Conservation (phyloP, 2,888 invertebrate genomes). For the Dryococelus australis region DNA sequence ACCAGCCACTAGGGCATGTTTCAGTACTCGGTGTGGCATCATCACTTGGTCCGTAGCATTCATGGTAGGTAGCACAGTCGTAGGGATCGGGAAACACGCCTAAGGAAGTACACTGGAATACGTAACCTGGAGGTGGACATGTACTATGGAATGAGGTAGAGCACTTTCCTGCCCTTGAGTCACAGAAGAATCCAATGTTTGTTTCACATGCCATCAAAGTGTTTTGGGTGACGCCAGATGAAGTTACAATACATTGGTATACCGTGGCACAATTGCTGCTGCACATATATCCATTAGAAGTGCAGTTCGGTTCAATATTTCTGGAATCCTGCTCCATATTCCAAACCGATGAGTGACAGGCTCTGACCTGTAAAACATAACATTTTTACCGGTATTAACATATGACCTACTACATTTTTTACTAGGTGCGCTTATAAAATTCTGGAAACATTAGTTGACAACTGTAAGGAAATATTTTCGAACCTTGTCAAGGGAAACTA, state of each 20-base stretch:
- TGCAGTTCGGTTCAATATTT: neutral
- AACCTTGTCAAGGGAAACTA: too few species aligned
- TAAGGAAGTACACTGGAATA: neutral
- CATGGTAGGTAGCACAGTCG: conserved; percentile 21
- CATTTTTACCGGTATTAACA: too few species aligned
- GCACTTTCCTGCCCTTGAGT: neutral
- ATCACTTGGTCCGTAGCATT: neutral
- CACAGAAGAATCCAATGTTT: neutral
- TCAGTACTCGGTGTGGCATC: neutral
- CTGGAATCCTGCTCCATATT: neutral
- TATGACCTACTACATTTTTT: too few species aligned
- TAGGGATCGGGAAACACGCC: conserved; percentile 26
- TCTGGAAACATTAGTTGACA: too few species aligned
- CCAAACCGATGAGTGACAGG: too few species aligned
- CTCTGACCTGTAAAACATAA: too few species aligned
- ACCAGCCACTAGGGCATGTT: conserved; percentile 2
- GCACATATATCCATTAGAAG: conserved; percentile 1
- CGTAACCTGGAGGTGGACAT: conserved; percentile 3
- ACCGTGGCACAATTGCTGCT: neutral
- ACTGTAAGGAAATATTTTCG: too few species aligned
- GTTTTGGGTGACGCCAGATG: neutral
- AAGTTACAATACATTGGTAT: neutral
- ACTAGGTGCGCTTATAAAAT: too few species aligned
- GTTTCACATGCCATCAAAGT: neutral
- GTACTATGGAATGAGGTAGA: neutral